Percentiles rank a stretch among this genome's conserved stretches.
These are phyloP conservation scores for Teleogryllus oceanicus DNA, from an alignment of 2,888 invertebrate genomes.

Conservation along the genomic window DNA sequence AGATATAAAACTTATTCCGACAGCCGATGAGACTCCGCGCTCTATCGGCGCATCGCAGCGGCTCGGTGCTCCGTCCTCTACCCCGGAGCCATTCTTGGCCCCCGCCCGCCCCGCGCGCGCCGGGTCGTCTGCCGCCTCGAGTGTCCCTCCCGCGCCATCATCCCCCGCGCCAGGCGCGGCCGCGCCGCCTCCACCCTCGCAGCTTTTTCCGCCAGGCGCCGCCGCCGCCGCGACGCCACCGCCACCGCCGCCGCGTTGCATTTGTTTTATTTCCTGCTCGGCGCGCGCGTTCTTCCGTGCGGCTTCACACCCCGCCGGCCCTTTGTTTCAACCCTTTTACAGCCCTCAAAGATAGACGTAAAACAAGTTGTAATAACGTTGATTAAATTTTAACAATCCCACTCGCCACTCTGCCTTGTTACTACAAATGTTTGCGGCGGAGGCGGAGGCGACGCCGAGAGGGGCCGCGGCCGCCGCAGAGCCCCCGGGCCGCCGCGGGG, in stretches of 20 bases:
- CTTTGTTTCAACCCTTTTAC: slow-evolving; percentile 18
- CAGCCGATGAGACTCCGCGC: no score
- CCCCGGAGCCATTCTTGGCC: no score
- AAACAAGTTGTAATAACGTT: slow-evolving; percentile 18
- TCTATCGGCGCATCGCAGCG: no score
- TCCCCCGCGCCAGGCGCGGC: background rate
- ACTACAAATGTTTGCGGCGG: slow-evolving; percentile 10
- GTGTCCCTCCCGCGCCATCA: background rate
- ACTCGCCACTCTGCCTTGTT: slow-evolving; percentile 18
- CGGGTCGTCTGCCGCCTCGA: background rate
- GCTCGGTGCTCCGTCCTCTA: no score
- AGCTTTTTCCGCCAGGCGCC: background rate
- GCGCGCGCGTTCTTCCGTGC: slow-evolving; percentile 9
- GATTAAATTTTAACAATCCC: slow-evolving; percentile 18
- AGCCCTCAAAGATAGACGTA: slow-evolving; percentile 18
- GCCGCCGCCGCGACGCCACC: background rate
- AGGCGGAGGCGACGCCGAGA: background rate
- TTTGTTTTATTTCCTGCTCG: slow-evolving; percentile 18
- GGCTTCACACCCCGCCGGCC: slow-evolving; percentile 18
- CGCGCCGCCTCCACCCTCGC: background rate
- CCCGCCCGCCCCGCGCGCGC: no score
- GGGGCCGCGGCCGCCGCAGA: background rate
- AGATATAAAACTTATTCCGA: no score
- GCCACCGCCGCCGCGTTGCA: background rate
- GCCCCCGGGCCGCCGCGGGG: background rate